Base-by-base conservation (phyloP, 1,140 invertebrate genomes). In the Triops cancriformis region DNA sequence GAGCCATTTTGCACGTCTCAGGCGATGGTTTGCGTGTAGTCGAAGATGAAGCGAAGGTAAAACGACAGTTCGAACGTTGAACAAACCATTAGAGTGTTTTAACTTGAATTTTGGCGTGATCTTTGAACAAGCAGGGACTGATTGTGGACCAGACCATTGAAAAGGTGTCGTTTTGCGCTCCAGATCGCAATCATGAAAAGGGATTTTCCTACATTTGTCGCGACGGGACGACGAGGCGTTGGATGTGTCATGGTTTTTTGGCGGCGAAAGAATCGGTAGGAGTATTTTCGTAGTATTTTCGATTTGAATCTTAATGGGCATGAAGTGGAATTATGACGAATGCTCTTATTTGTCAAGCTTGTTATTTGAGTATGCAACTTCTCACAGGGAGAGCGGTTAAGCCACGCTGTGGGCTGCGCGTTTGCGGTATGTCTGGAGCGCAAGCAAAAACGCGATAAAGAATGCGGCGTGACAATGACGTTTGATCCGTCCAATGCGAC, bases 111-210 rank as follows among this genome's bases (percentile, higher is more conserved):
- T 73, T 77, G 73, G 1, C 45, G 26, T 80, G 42, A 74, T 80
- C 10, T 26, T 74, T 79, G 7, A 28, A 43, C 31, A 81, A 83
- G 18, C 81, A 89, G 87, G 97, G 97, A 31, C 88, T 99, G 73
- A 96, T 99, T 80, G 96, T 99, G 18, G 98, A 99, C 87, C 98
- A 99, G 86, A 99, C 98, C 4, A 99, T 99, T 79, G 98, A 99
- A 83, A 99, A 99, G 85, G 98, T 99, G 0, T 99, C 97, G 3
- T 99, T 99, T 85, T 99, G 98, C 87, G 97, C 98, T 10, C 98
- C 98, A 0, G 98, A 99, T 86, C 89, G 97, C 78, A 98, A 98
- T 85, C 94, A 99, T 83, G 97, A 99, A 81, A 93, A 95, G 80
- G 98, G 98, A 12, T 99, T 99, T 85, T 95, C 94, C 77, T 98